Evolutionary conservation across 2,113 vertebrate species (phyloP).

Genomic region (Odontesthes bonariensis): DNA sequence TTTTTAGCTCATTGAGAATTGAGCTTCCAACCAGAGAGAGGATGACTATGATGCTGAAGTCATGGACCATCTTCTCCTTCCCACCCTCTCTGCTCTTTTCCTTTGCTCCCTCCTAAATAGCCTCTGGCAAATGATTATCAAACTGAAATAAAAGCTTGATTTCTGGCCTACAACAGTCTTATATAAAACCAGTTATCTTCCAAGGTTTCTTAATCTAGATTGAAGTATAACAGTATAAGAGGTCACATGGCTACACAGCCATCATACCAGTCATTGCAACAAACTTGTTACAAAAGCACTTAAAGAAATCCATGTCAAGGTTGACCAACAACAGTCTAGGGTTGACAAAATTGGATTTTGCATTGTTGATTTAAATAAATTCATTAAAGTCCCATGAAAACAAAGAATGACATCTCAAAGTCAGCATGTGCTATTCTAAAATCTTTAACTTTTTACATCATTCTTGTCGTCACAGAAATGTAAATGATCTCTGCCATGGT

Average conservation of each 20-base stretch:
- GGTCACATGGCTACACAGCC: slow-evolving; percentile 32
- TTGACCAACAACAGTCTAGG: slow-evolving; percentile 6
- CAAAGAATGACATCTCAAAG: too few species aligned
- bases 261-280: background rate
- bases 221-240: slow-evolving; percentile 35
- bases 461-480: too few species aligned
- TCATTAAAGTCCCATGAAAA: too few species aligned
- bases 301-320: slow-evolving; percentile 6
- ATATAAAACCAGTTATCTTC: slow-evolving; percentile 66
- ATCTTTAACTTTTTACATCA: too few species aligned
- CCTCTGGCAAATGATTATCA: slow-evolving; percentile 51
- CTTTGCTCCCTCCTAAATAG: slow-evolving; percentile 10
- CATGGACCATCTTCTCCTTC: slow-evolving; percentile 41
- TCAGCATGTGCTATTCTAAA: too few species aligned
- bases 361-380: background rate
- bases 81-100: background rate
- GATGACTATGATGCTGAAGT: slow-evolving; percentile 41
- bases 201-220: slow-evolving; percentile 49
- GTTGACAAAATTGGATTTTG: background rate
- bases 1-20: slow-evolving; percentile 48
- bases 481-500: too few species aligned
- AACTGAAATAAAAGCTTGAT: slow-evolving; percentile 61
- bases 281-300: background rate
- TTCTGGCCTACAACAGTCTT: slow-evolving; percentile 56
- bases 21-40: slow-evolving; percentile 50